These are phyloP conservation scores for Drosophila mercatorum DNA, from an alignment of 2,888 invertebrate species.

Conservation along the genomic window DNA sequence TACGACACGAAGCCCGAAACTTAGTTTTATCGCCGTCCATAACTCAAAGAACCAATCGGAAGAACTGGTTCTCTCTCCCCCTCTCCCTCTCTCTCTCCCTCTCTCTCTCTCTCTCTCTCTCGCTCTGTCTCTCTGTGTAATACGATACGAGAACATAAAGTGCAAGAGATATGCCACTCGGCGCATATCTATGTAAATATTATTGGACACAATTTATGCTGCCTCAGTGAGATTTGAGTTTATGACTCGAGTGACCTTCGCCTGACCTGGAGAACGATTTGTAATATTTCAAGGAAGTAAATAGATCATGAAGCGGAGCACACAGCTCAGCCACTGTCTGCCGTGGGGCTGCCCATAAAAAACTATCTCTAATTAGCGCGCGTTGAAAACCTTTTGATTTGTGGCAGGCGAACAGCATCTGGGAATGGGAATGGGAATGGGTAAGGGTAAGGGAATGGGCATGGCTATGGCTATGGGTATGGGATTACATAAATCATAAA, in stretches of 20 bases:
- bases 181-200: constrained; percentile 57
- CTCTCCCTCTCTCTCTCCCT: too few species aligned
- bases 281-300: constrained; percentile 48
- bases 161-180: constrained; percentile 65
- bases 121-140: constrained; percentile 38
- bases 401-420: constrained; percentile 29
- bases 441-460: neutral
- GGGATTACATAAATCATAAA: constrained; percentile 6
- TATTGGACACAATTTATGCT: constrained; percentile 60
- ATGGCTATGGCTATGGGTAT: neutral
- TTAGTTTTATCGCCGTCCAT: constrained; percentile 63
- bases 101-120: neutral
- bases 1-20: constrained; percentile 40
- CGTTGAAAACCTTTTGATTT: constrained; percentile 50
- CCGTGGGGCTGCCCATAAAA: neutral
- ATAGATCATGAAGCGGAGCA: constrained; percentile 50
- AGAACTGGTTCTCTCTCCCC: constrained; percentile 36
- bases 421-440: neutral
- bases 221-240: constrained; percentile 61
- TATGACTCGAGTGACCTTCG: constrained; percentile 71
- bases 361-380: constrained; percentile 21
- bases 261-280: constrained; percentile 42
- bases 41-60: constrained; percentile 56
- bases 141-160: constrained; percentile 72
- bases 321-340: constrained; percentile 9